Base-by-base conservation (phyloP, 2,797 vertebrate genomes). In the Poeciliopsis infans region DNA sequence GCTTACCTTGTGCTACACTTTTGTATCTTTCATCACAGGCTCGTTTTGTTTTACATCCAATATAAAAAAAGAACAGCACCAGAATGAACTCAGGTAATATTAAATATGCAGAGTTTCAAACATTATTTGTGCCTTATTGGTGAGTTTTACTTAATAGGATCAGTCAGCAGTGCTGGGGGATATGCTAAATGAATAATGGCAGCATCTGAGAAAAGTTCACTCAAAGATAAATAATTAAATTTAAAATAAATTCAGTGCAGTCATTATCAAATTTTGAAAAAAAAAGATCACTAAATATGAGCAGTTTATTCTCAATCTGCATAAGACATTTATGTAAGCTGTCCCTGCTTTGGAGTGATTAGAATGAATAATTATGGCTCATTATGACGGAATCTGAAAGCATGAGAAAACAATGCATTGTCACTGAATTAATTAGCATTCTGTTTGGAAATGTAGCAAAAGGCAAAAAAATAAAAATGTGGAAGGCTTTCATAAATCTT, bases 141-240 rank as follows among this genome's bases (percentile, higher is more conserved):
- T 68, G 79, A 25, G 13, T 79, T 78, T 81, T 75, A 75, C 47
- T 73, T 82, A 83, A 88, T 80, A 68, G 83, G 71, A 83, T 77
- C 47, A 87, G 78, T 85, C 72, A 85, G 75, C 66, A 69, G 47
- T 74, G 78, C 72, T 78, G 66, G 80, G 77, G 57, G 25, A 92
- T 85, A 71, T 84, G 73, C 74, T 70, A 33, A 31, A 31, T 87
- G 83, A 88, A 86, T 88, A 88, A 88, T 90, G 79, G 59, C 69
- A 78, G 73, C 75, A 83, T 90, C 76, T 78, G 80, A 85, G 81
- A 36, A 77, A 73, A 84, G 88, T 86, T 80, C 2, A 83, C 81
- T 87, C 68, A 53, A 74, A 83, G 83, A 81, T 28, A 72, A 33
- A 53, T 79, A 78, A 72, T 84, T 47, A 51, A 20, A 61, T 72